phyloP scores from a whole-genome alignment of 2,113 vertebrate species.

The Proterorhinus semilunaris region DNA sequence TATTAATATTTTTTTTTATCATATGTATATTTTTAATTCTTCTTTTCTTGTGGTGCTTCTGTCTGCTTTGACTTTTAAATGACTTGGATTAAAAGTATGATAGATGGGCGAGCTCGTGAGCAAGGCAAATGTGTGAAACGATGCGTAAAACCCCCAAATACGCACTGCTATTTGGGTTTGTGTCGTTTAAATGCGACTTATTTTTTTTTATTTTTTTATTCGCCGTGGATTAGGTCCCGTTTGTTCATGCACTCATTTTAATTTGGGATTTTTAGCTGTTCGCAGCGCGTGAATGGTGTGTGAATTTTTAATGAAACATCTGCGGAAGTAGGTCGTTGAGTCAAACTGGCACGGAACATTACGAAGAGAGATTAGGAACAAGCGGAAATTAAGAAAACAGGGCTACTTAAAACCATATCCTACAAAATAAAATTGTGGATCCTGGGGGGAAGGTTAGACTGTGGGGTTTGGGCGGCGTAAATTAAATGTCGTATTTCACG shows the following conservation, averaged over 20 bases:
- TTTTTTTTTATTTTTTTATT: too few relatives aligned
- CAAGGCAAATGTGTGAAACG: background rate
- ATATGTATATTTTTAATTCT: too few relatives aligned
- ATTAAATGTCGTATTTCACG: too few relatives aligned
- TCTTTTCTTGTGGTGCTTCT: background rate
- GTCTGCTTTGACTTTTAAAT: background rate
- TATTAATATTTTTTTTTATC: too few relatives aligned
- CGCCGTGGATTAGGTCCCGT: too few relatives aligned
- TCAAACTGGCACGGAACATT: background rate
- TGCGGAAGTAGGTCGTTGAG: background rate
- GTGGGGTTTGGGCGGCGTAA: too few relatives aligned
- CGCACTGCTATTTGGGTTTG: background rate
- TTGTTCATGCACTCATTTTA: background rate
- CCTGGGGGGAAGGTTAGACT: too few relatives aligned
- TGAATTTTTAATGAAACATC: conserved; percentile 19
- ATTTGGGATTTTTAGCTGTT: conserved; percentile 1
- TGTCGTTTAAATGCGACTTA: background rate
- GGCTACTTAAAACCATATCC: background rate
- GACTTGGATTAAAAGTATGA: background rate
- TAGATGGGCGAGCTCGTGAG: background rate
- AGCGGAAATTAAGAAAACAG: background rate
- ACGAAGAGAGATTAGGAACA: background rate
- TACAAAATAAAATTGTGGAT: background rate
- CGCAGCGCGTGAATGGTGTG: background rate
- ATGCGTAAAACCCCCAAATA: background rate